Percentiles rank a stretch among this genome's conserved stretches.
phyloP scores from a whole-genome alignment of 1,140 invertebrate species.

The Neodiprion fabricii region DNA sequence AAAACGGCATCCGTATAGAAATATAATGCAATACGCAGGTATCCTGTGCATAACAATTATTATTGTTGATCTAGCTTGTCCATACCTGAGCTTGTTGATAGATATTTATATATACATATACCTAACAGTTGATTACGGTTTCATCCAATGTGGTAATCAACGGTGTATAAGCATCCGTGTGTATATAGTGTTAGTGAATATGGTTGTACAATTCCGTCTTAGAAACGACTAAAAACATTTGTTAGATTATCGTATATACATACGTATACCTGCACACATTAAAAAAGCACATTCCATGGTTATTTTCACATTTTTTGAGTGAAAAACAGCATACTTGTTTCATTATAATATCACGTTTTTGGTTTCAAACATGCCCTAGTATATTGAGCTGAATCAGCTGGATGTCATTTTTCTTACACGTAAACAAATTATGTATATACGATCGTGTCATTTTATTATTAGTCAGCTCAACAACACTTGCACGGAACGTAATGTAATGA shows the following conservation, averaged over 20 bases:
- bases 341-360: too few species aligned
- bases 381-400: too few species aligned
- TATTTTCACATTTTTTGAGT: not conserved
- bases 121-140: not conserved
- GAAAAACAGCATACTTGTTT: too few species aligned
- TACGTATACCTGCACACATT: not conserved
- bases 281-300: constrained; percentile 6
- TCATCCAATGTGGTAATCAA: not conserved
- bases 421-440: too few species aligned
- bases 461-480: too few species aligned
- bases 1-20: too few species aligned
- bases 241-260: not conserved
- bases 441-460: too few species aligned
- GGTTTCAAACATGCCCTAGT: too few species aligned
- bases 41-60: not conserved
- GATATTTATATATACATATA: too few species aligned
- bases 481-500: too few species aligned
- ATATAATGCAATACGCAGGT: not conserved
- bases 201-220: not conserved
- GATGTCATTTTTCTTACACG: too few species aligned
- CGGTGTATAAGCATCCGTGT: not conserved
- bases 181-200: not conserved
- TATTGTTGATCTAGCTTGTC: not conserved
- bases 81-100: not conserved
- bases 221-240: not conserved